phyloP scores from a whole-genome alignment of 2,888 invertebrate genomes.

The Polymixis lichenea region DNA sequence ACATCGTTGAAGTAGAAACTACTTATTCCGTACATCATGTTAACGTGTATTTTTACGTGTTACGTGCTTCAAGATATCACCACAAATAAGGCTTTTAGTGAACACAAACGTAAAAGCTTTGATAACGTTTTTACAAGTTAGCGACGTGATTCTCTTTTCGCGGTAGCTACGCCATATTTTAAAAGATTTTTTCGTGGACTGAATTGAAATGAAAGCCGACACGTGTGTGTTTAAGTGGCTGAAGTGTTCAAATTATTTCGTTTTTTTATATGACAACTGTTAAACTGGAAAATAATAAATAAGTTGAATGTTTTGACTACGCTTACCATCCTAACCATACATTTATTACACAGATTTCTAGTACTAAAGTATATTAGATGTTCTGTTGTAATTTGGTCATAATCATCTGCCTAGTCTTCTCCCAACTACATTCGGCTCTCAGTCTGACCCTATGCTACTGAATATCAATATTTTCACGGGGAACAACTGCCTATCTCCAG shows the following conservation, averaged over 20 bases:
- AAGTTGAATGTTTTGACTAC: neutral
- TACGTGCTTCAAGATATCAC: constrained; percentile 30
- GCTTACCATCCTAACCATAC: no score
- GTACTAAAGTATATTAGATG: no score
- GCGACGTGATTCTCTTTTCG: constrained; percentile 37
- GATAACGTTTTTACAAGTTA: constrained; percentile 32
- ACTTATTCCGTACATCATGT: constrained; percentile 23
- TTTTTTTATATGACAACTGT: neutral
- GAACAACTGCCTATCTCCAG: no score
- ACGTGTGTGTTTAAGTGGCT: constrained; percentile 1
- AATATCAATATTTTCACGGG: no score
- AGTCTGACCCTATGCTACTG: no score
- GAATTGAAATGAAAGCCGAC: constrained; percentile 9
- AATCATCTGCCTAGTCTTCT: no score
- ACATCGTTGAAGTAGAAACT: constrained; percentile 9
- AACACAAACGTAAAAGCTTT: constrained; percentile 26
- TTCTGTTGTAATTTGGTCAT: no score
- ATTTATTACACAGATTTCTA: no score
- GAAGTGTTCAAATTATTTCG: neutral
- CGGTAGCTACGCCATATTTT: neutral
- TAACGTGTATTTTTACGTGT: constrained; percentile 27
- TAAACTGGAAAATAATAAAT: neutral
- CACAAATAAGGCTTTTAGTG: constrained; percentile 42
- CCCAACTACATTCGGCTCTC: no score
- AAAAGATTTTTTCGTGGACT: constrained; percentile 4